A percentile compares a stretch with the other conserved stretches of the same genome.
Conservation (phyloP, 2,113 vertebrate species). For the Eclectus roratus region DNA sequence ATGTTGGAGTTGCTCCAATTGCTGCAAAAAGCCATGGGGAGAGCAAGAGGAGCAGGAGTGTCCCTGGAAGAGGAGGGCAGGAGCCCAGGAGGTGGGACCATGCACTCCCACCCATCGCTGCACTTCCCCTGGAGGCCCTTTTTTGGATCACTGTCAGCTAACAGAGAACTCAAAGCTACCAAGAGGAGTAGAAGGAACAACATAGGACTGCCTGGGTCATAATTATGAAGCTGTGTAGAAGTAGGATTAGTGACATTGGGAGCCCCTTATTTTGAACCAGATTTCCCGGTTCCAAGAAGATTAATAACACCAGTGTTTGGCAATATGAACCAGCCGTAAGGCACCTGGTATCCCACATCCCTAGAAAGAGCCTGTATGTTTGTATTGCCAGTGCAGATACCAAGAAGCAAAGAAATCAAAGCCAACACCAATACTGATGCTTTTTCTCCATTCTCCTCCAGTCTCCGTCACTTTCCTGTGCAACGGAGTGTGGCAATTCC, state of each 20-base stretch:
- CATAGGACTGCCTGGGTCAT: not conserved
- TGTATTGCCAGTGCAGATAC: not conserved
- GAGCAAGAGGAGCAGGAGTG: not conserved
- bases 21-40: not conserved
- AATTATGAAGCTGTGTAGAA: not conserved
- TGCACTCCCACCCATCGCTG: not conserved
- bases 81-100: not conserved
- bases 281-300: not conserved
- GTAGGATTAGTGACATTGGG: not conserved
- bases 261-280: not conserved
- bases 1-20: not conserved
- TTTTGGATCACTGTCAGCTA: fast-evolving
- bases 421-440: not conserved
- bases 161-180: not conserved
- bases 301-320: not conserved
- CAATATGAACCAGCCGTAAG: not conserved
- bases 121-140: not conserved
- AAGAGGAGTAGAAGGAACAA: not conserved
- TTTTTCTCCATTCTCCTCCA: not conserved
- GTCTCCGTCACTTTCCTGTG: not conserved
- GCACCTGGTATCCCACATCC: not conserved
- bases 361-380: not conserved
- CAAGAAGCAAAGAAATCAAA: not conserved
- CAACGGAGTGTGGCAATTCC: no score
- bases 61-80: not conserved